Percentiles rank a stretch among this genome's conserved stretches.
Evolutionary conservation across 2,113 vertebrate species (phyloP).

Genomic region (Anthoscopus minutus): DNA sequence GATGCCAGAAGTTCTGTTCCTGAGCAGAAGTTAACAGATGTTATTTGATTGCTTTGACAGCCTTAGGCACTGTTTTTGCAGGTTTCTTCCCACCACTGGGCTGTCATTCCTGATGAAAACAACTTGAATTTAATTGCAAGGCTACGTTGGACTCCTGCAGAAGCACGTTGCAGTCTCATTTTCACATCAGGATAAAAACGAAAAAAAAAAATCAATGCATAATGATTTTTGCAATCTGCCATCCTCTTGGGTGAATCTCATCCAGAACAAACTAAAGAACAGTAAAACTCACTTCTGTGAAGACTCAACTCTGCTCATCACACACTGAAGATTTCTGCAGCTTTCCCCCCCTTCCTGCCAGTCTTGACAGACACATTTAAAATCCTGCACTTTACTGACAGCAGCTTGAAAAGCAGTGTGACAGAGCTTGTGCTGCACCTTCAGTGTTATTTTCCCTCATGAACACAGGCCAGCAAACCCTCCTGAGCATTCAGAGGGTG

Average conservation of each 20-base stretch:
- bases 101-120: background rate
- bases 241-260: background rate
- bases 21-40: background rate
- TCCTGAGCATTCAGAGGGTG: background rate
- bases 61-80: background rate
- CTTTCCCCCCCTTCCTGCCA: background rate
- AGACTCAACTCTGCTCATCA: background rate
- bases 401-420: background rate
- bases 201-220: background rate
- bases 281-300: background rate
- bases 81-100: background rate
- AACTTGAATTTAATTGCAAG: background rate
- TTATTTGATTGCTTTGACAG: background rate
- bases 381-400: background rate
- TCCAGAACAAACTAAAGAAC: background rate
- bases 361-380: background rate
- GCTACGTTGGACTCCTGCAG: background rate
- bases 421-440: background rate
- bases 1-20: background rate
- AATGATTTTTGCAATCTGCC: background rate
- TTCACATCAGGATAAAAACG: background rate
- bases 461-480: background rate
- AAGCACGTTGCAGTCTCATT: background rate
- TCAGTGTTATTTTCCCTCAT: background rate
- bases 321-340: background rate